Evolutionary conservation across 2,888 invertebrate species (phyloP).

Genomic region (Agelastica alni): DNA sequence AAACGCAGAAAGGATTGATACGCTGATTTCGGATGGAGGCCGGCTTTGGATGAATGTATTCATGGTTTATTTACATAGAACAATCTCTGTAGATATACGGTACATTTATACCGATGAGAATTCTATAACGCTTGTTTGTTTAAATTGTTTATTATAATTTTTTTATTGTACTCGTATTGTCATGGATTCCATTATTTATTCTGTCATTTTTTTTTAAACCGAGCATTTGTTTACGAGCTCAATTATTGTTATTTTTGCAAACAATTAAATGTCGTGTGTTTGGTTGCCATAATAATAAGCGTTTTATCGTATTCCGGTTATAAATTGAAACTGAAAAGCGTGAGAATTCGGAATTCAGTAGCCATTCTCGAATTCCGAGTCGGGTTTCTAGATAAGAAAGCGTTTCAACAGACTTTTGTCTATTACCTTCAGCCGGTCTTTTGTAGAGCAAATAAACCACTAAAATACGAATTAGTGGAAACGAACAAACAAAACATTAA

Average conservation of each 20-base stretch:
- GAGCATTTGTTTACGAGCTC: too few relatives aligned
- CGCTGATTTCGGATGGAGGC: constrained; percentile 28
- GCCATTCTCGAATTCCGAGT: too few relatives aligned
- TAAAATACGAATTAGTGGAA: constrained; percentile 30
- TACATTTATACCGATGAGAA: constrained; percentile 3
- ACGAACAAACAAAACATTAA: constrained; percentile 29
- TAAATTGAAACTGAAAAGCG: too few relatives aligned
- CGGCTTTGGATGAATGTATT: constrained; percentile 47
- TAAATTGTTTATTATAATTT: too few relatives aligned
- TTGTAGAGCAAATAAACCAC: constrained; percentile 30
- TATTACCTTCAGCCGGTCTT: constrained; percentile 30
- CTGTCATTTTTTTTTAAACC: too few relatives aligned
- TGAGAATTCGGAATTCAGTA: too few relatives aligned
- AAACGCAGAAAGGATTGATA: constrained; percentile 54
- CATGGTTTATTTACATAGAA: constrained; percentile 53
- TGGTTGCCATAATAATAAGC: too few relatives aligned
- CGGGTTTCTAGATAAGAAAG: constrained; percentile 24
- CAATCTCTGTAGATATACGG: constrained; percentile 20
- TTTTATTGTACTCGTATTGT: too few relatives aligned
- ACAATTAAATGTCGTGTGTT: too few relatives aligned
- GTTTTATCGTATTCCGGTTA: too few relatives aligned
- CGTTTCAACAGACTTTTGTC: constrained; percentile 26
- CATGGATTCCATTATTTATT: too few relatives aligned
- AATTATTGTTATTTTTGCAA: too few relatives aligned
- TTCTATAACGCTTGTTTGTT: constrained; percentile 5